These are phyloP conservation scores for Myiopsitta monachus DNA, from an alignment of 2,113 vertebrate genomes.

Conservation along the genomic window DNA sequence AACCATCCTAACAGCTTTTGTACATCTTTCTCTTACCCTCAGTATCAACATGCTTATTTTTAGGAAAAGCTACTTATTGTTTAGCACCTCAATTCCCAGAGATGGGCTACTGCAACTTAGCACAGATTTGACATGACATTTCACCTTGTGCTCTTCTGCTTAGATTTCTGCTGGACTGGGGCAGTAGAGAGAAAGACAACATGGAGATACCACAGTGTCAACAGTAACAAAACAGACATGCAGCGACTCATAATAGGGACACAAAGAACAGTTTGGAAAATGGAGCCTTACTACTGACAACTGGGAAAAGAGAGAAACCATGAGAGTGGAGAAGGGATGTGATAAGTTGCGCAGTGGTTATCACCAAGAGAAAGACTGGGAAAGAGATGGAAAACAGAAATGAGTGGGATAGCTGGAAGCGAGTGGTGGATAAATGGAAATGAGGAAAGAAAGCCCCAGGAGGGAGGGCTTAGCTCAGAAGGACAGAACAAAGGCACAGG, in stretches of 20 bases:
- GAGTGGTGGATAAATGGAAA: not conserved
- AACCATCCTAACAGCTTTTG: not conserved
- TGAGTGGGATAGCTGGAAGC: not conserved
- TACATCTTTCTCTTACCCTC: not conserved
- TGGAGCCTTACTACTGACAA: not conserved
- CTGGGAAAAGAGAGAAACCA: not conserved
- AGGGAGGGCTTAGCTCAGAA: not conserved
- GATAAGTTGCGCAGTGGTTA: not conserved
- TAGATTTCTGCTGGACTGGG: not conserved
- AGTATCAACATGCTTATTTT: not conserved
- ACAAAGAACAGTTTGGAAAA: not conserved
- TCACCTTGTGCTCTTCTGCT: not conserved
- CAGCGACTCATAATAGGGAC: not conserved
- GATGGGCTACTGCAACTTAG: not conserved
- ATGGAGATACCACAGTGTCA: not conserved
- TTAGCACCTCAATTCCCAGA: not conserved
- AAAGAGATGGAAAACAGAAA: not conserved
- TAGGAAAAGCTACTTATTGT: not conserved
- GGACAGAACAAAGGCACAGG: not conserved
- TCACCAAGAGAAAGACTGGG: not conserved
- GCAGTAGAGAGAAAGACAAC: not conserved
- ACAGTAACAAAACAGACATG: not conserved
- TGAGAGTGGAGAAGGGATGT: not conserved
- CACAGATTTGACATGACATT: not conserved
- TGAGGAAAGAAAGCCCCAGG: not conserved